These are phyloP conservation scores for Asarcornis scutulata DNA, from an alignment of 2,113 vertebrate genomes.

Conservation along the genomic window DNA sequence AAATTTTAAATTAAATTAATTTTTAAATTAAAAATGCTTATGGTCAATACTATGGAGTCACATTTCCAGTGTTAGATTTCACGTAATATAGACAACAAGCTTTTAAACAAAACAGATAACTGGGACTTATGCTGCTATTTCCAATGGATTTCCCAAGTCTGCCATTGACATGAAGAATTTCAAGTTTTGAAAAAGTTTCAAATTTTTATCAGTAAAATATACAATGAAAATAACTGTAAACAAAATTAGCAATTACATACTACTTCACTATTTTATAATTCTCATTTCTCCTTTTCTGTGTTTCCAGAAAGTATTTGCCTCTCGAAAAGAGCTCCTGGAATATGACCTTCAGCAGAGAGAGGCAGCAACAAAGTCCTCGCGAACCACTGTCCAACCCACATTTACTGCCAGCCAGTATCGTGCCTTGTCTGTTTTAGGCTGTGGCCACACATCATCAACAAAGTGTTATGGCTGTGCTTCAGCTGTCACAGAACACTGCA, in stretches of 20 bases:
- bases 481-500: slow-evolving; percentile 95
- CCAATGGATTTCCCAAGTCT: neutral
- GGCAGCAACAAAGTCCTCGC: slow-evolving; percentile 92
- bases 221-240: fast-evolving
- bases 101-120: neutral
- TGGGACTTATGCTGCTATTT: neutral
- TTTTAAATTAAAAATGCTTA: neutral
- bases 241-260: fast-evolving
- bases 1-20: neutral
- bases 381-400: slow-evolving; percentile 88
- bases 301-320: slow-evolving; percentile 97
- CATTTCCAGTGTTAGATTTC: neutral
- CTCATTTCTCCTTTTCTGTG: neutral
- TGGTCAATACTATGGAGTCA: neutral
- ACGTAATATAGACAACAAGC: neutral
- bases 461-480: slow-evolving; percentile 98
- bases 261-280: neutral
- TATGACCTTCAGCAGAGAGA: slow-evolving; percentile 97
- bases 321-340: slow-evolving; percentile 95
- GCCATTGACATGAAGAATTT: neutral
- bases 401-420: slow-evolving; percentile 97
- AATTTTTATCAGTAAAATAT: neutral
- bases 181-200: neutral
- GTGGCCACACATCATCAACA: slow-evolving; percentile 94
- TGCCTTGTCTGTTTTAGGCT: slow-evolving; percentile 92